These are phyloP conservation scores for Coracias cyanogaster DNA, from an alignment of 2,797 vertebrate species.

Conservation along the genomic window DNA sequence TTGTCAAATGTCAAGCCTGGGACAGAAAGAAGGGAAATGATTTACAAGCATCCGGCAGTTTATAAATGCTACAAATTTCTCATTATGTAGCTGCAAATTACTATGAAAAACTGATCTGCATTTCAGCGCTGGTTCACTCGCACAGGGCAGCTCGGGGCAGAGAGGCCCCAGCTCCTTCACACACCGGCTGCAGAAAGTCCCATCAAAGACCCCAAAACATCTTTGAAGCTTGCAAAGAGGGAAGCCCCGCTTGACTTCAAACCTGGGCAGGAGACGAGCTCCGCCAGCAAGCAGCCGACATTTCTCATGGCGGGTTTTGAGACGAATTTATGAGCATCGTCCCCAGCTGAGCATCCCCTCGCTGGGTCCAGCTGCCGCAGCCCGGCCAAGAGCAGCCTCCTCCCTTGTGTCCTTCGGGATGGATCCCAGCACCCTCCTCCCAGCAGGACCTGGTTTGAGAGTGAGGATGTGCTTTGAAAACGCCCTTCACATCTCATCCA, in stretches of 20 bases:
- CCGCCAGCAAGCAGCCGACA: not conserved
- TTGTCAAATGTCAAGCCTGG: slow-evolving; percentile 12
- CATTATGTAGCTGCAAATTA: not conserved
- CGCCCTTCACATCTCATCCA: not conserved
- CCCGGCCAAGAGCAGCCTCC: not conserved
- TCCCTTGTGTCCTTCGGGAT: not conserved
- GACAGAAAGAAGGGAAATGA: not conserved
- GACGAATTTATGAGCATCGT: not conserved
- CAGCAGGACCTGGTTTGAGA: rapidly evolving
- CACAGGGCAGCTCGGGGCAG: not conserved
- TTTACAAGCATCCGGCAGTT: not conserved
- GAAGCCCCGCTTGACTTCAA: not conserved
- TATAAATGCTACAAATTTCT: not conserved
- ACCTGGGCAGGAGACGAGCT: not conserved
- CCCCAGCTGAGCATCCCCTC: not conserved
- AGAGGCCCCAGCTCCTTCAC: not conserved
- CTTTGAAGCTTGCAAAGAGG: not conserved
- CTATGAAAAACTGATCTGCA: not conserved
- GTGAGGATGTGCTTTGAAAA: rapidly evolving
- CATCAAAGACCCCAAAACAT: not conserved
- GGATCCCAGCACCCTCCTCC: not conserved
- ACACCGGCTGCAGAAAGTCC: rapidly evolving
- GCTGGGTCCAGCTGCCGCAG: not conserved
- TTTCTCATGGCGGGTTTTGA: not conserved
- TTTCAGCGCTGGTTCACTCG: not conserved